phyloP scores from a whole-genome alignment of 2,888 invertebrate species.

The Notodonta ziczac region DNA sequence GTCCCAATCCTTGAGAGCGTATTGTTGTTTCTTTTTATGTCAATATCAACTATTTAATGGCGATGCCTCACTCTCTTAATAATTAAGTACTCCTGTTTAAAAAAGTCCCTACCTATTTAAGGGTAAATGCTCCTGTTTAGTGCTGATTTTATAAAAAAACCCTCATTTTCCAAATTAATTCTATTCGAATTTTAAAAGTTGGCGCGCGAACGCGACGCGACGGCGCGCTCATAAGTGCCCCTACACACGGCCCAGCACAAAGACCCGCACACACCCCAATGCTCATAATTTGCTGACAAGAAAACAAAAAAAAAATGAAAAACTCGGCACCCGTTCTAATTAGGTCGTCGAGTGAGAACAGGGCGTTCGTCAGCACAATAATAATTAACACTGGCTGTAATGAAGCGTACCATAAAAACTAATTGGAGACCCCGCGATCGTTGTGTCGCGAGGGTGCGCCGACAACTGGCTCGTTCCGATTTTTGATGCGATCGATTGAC shows the following conservation, averaged over 20 bases:
- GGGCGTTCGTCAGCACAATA: conserved; percentile 81
- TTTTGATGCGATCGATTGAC: conserved; percentile 56
- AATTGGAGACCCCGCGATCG: conserved; percentile 76
- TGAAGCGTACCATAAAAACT: conserved; percentile 82
- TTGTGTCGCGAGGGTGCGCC: conserved; percentile 59
- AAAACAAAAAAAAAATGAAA: conserved; percentile 68
- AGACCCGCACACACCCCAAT: conserved; percentile 64
- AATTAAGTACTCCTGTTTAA: no score
- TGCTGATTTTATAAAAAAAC: conserved; percentile 10
- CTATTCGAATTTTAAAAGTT: conserved; percentile 45
- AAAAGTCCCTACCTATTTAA: no score
- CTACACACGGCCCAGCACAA: conserved; percentile 57
- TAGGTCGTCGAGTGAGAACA: conserved; percentile 81
- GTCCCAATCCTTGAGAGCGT: no score
- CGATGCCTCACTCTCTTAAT: no score
- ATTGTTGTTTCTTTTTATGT: no score
- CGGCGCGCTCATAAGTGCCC: conserved; percentile 47
- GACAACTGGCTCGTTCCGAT: conserved; percentile 53
- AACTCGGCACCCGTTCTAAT: conserved; percentile 73
- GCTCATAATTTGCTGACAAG: conserved; percentile 74
- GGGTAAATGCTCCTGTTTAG: background rate
- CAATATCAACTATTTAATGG: no score
- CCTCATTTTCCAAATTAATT: conserved; percentile 36
- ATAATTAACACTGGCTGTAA: conserved; percentile 83
- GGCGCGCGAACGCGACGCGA: conserved; percentile 36